Evolutionary conservation across 1,140 invertebrate genomes (phyloP).

Genomic region (Procambarus virginalis): DNA sequence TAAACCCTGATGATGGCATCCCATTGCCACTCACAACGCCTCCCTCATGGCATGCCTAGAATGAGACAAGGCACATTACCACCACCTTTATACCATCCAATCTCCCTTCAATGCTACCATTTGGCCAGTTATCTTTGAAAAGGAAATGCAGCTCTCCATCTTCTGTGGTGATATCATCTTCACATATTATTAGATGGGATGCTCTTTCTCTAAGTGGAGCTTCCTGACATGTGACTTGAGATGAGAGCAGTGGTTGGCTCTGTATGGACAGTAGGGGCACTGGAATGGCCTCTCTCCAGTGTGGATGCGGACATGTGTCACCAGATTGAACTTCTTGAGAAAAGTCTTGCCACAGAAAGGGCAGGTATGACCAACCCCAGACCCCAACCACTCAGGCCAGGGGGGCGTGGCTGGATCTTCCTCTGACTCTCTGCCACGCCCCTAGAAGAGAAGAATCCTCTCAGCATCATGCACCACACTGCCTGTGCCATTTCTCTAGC

Average conservation of each 20-base stretch:
- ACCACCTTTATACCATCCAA: conserved; percentile 40
- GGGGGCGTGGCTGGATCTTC: conserved; percentile 52
- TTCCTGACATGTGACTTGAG: conserved; percentile 61
- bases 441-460: conserved; percentile 63
- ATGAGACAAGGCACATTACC: conserved; percentile 58
- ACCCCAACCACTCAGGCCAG: conserved; percentile 42
- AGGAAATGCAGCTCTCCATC: conserved; percentile 3
- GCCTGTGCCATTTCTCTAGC: neutral
- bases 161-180: conserved; percentile 25
- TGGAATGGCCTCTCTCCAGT: conserved; percentile 58
- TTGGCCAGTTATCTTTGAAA: conserved; percentile 9
- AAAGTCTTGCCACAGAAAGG: conserved; percentile 56
- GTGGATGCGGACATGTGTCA: conserved; percentile 59
- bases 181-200: conserved; percentile 17
- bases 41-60: conserved; percentile 56
- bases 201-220: conserved; percentile 37
- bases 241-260: conserved; percentile 60
- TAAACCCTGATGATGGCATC: conserved; percentile 26
- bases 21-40: conserved; percentile 52
- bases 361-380: conserved; percentile 48
- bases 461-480: conserved; percentile 53
- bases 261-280: conserved; percentile 56
- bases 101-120: neutral
- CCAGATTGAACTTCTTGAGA: conserved; percentile 61
- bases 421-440: conserved; percentile 57